phyloP scores from a whole-genome alignment of 2,888 invertebrate genomes.

The Cryptosula pallasiana region DNA sequence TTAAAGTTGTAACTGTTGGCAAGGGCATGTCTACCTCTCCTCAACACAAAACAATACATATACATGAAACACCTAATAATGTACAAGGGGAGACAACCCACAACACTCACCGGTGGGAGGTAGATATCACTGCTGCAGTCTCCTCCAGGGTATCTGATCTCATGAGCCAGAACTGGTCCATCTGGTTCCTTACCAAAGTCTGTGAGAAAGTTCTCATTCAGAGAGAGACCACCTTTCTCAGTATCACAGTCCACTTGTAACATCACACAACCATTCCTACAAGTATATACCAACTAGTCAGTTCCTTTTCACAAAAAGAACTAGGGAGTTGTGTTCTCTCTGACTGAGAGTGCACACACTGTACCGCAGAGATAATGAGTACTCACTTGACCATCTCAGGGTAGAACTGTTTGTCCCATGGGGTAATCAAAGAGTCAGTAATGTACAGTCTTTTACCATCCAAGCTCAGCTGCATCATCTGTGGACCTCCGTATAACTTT shows the following conservation, averaged over 20 bases:
- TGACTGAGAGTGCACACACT: too few relatives aligned
- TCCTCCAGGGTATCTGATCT: conserved; percentile 96
- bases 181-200: conserved; percentile 84
- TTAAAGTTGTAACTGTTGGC: too few relatives aligned
- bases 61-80: too few relatives aligned
- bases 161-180: too few relatives aligned
- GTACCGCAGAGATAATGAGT: background rate
- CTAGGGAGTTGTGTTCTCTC: too few relatives aligned
- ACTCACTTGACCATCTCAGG: conserved; percentile 69
- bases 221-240: conserved; percentile 75
- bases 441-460: conserved; percentile 91
- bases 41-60: too few relatives aligned
- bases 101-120: conserved; percentile 27
- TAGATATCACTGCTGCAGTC: conserved; percentile 90
- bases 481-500: conserved; percentile 76
- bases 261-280: conserved; percentile 57
- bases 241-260: conserved; percentile 78
- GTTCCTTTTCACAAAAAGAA: too few relatives aligned
- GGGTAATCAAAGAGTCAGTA: conserved; percentile 79
- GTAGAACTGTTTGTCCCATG: conserved; percentile 93
- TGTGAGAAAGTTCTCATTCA: conserved; percentile 80
- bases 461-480: conserved; percentile 93
- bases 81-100: background rate
- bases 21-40: too few relatives aligned
- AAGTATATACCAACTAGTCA: background rate